phyloP scores from a whole-genome alignment of 1,140 invertebrate species.

The Zeugodacus cucurbitae region DNA sequence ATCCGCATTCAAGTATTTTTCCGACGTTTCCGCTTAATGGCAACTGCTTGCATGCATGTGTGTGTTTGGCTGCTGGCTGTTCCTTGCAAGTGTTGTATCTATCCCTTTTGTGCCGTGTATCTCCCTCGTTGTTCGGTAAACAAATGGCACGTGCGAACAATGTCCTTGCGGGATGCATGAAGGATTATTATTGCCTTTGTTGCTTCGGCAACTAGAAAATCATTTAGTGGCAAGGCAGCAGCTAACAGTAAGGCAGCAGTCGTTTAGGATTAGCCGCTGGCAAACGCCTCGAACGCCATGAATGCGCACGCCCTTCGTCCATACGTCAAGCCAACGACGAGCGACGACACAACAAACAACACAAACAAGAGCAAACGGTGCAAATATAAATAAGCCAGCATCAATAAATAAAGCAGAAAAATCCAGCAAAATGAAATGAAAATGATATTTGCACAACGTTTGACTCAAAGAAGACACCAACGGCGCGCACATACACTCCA shows the following conservation, averaged over 20 bases:
- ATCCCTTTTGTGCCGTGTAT: neutral
- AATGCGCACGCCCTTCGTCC: constrained; percentile 4
- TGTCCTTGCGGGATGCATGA: constrained; percentile 33
- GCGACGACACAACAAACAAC: neutral
- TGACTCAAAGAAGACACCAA: neutral
- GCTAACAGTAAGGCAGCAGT: neutral
- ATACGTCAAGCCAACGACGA: neutral
- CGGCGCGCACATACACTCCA: neutral
- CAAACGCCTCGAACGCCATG: constrained; percentile 7
- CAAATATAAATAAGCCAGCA: constrained; percentile 35
- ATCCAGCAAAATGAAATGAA: constrained; percentile 37
- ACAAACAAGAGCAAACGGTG: neutral
- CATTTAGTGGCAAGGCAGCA: constrained; percentile 25
- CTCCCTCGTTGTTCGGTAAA: constrained; percentile 5
- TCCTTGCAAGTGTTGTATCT: neutral
- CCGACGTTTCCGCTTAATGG: neutral
- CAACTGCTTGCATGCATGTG: too few species aligned
- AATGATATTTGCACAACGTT: constrained; percentile 35
- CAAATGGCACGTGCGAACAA: constrained; percentile 37
- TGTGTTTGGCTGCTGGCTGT: neutral
- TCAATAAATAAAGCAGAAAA: constrained; percentile 38
- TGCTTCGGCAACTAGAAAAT: constrained; percentile 38
- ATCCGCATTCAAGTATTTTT: neutral
- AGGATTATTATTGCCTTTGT: constrained; percentile 39
- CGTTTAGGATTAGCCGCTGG: constrained; percentile 23